Evolutionary conservation across 2,797 vertebrate species (phyloP).

Genomic region (Premnoplex brunnescens): DNA sequence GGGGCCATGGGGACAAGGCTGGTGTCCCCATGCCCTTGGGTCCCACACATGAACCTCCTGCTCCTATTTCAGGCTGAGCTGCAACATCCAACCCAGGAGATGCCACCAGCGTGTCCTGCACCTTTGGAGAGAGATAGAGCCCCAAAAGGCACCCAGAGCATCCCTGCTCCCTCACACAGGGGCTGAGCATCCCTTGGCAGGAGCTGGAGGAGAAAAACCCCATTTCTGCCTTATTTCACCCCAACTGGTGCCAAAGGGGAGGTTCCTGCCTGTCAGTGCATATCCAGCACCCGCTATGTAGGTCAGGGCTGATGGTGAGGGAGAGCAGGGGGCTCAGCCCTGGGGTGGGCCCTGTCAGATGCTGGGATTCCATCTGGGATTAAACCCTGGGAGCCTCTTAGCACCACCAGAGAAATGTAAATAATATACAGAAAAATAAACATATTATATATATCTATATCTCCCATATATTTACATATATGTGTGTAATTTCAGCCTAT

Average conservation of each 20-base stretch:
- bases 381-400: neutral
- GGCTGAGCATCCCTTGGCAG: neutral
- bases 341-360: neutral
- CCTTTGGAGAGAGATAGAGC: neutral
- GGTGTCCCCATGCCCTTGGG: neutral
- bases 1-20: neutral
- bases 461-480: accelerated
- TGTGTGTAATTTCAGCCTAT: neutral
- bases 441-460: accelerated
- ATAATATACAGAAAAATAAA: accelerated
- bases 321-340: neutral
- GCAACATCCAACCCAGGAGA: neutral
- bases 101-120: neutral
- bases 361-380: neutral
- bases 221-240: neutral
- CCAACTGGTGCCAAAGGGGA: neutral
- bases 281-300: neutral
- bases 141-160: neutral
- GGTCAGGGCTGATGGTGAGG: neutral
- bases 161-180: too few species aligned
- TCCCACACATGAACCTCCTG: neutral
- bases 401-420: neutral
- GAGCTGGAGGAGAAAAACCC: neutral
- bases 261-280: accelerated
- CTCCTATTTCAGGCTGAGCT: neutral